Base-by-base conservation (phyloP, 2,797 vertebrate genomes). In the Molossus molossus region DNA sequence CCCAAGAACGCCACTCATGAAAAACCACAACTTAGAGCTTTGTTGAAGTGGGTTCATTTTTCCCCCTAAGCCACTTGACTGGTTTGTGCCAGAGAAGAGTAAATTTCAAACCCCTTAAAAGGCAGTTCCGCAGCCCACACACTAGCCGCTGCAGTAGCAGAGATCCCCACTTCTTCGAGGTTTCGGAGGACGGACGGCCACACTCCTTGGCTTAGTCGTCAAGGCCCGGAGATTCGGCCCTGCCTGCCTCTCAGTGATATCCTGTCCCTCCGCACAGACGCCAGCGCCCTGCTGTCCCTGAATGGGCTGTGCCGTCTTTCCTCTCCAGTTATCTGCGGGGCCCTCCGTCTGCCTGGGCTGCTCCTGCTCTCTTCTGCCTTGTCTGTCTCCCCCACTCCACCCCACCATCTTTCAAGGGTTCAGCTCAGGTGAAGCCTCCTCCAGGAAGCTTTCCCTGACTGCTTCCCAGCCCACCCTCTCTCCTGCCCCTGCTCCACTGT, bases 31-130 rank as follows among this genome's bases (percentile, higher is more conserved):
- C 50, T 76, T 67, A 82, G 60, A 93, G 90, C 70, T 90, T 85
- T 92, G 83, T 87, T 93, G 62, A 90, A 96, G 94, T 94, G 87
- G 82, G 18, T 88, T 97, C 90, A 92, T 97, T 96, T 96, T 94
- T 92, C 94, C 65, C 85, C 96, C 64, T 81, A 85, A 94, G 53
- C 87, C 92, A 93, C 93, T 95, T 94, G 94, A 93, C 58, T 87
- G 45, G 18, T 77, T 97, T 95, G 94, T 25, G 0, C 90, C 40
- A n/a, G 65, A 91, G 86, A 95, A 94, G 64, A 94, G 73, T 91
- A 92, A 83, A 92, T 96, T 92, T 94, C 94, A 95, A 53, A 9
- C 65, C 17, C 40, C 64, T 89, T 77, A 50, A 77, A 67, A 87
- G 81, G 76, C 80, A 6, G 4, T 87, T 84, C 17, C 15, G 23